Conservation (phyloP, 2,797 vertebrate species). For the Myotis myotis region DNA sequence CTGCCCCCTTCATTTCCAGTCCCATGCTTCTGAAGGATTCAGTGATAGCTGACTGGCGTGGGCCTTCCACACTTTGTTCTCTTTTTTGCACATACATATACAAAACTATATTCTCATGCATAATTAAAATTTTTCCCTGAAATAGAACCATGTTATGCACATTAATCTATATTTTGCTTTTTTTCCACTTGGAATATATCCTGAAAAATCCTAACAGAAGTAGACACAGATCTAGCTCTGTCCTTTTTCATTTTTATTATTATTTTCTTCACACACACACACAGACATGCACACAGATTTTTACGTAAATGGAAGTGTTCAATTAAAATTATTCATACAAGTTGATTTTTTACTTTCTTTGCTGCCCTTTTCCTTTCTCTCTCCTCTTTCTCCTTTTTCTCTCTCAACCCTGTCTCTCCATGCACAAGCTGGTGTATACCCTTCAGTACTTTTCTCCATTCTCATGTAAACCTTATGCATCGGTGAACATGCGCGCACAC, state of each 20-base stretch:
- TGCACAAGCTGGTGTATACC: not conserved
- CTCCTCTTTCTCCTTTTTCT: not conserved
- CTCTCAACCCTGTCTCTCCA: not conserved
- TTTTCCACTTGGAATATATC: constrained; percentile 11
- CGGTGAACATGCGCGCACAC: not conserved
- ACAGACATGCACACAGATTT: not conserved
- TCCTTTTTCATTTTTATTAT: not conserved
- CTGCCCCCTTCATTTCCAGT: not conserved
- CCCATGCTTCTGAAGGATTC: not conserved
- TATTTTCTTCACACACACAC: not conserved
- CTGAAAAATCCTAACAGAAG: not conserved
- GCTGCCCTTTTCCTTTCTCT: not conserved
- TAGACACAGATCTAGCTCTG: not conserved
- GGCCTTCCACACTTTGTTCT: not conserved
- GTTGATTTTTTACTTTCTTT: not conserved
- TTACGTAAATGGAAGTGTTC: not conserved
- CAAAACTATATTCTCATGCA: not conserved
- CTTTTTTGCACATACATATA: not conserved
- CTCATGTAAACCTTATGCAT: not conserved
- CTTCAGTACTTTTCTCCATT: not conserved
- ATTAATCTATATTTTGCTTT: constrained; percentile 23
- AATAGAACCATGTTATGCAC: not conserved
- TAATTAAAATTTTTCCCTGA: not conserved
- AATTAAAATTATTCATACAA: not conserved
- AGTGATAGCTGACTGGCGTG: not conserved